These are phyloP conservation scores for Corythoichthys haematopterus DNA, from an alignment of 2,113 vertebrate genomes.

Conservation along the genomic window DNA sequence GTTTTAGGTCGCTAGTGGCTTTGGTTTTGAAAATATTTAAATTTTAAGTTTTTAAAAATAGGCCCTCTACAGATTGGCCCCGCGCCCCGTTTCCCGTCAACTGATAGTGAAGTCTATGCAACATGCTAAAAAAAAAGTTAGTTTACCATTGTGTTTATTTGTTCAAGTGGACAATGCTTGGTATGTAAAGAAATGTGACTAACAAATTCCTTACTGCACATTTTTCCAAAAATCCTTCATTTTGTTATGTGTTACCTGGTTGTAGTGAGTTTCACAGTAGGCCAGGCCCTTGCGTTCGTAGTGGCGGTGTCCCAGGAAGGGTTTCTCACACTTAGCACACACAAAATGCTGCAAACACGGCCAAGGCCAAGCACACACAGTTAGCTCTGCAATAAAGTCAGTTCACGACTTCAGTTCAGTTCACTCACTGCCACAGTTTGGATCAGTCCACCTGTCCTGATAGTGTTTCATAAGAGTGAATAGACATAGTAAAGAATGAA, in stretches of 20 bases:
- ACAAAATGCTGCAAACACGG: conserved; percentile 94
- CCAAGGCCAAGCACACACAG: conserved; percentile 40
- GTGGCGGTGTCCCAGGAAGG: conserved; percentile 97
- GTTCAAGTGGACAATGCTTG: neutral
- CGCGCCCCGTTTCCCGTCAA: too few relatives aligned
- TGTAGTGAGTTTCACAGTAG: conserved; percentile 97
- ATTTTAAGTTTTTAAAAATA: too few relatives aligned
- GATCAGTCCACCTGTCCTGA: conserved; percentile 18
- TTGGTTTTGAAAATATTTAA: too few relatives aligned
- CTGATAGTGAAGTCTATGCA: too few relatives aligned
- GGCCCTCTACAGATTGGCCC: too few relatives aligned
- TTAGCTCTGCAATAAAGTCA: conserved; percentile 46
- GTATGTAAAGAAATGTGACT: too few relatives aligned
- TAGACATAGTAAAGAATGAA: neutral
- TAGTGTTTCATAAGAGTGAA: conserved; percentile 13
- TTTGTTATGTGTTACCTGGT: conserved; percentile 79
- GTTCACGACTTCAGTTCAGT: conserved; percentile 16
- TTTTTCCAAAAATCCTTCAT: neutral
- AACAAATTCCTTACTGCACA: neutral
- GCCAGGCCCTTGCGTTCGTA: conserved; percentile 95
- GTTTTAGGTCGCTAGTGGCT: too few relatives aligned
- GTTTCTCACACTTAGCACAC: conserved; percentile 98
- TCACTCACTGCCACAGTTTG: conserved; percentile 14
- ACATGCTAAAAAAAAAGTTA: neutral
- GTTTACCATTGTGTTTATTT: neutral